Base-by-base conservation (phyloP, 2,113 vertebrate species). In the Carettochelys insculpta region DNA sequence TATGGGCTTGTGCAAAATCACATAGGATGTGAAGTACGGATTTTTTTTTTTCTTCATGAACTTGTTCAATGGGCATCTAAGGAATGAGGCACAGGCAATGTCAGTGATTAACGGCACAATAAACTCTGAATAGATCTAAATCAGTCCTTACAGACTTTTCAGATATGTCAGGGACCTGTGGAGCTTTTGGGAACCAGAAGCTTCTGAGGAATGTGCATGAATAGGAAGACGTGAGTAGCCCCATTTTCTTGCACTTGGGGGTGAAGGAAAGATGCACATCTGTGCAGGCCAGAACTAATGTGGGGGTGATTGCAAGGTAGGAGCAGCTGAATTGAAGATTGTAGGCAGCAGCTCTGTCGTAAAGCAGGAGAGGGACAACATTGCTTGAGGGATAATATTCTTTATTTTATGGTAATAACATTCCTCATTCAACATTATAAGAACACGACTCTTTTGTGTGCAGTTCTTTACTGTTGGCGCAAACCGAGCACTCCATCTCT, bases 251-350 rank as follows among this genome's bases (percentile, higher is more conserved):
- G 7, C n/a, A 41, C 68, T 43, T 38, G 43, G 82, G 61, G 14
- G 71, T 87, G 75, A 43, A 51, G 47, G 12, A 25, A 51, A 77
- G 80, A 34, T 34, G 31, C 34, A 14, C 13, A 3, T 29, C 22
- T 22, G 13, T 50, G 31, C 54, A 27, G 54, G 58, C 12, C 13
- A 85, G 77, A 58, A 34, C 61, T 80, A 10, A 20, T 76, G 22
- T 1, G 14, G 54, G 47, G 13, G 29, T 52, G 3, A 24, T 16
- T 0, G 0, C 14, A 34, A 3, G 54, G 27, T 56, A 4, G 11
- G 5, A 90, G 47, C 5, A 87, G 41, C 2, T 43, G 86, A 89
- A 11, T 50, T 93, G 17, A 48, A 56, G 54, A 56, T 56, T 4
- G 11, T 29, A 56, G 54, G 54, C 27, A 56, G 54, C 12, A 56